Evolutionary conservation across 2,113 vertebrate genomes (phyloP), one percentile per base, ranked within the genome.

Genomic region (Atherinomorus stipes): DNA sequence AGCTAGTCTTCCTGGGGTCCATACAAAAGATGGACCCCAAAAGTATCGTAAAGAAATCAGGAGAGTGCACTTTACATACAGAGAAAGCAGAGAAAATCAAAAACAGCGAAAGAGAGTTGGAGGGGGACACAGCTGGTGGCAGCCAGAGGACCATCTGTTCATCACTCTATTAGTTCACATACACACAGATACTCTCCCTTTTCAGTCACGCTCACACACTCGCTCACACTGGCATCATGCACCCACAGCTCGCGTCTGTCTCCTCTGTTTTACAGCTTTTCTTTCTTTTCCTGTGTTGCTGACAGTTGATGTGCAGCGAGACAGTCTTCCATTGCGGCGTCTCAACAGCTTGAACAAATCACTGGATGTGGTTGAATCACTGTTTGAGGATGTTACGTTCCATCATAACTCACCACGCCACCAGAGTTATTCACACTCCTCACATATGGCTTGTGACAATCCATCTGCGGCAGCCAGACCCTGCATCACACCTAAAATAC

Each of bases 91-190:
- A n/a, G 15, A 40, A 62, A 69, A 50, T 23, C 12, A 28, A 50
- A 59, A 37, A 59, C 71, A 51, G 80, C 22, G 70, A 70, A 54
- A 74, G 78, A 57, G 80, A 57, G 38, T 54, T 4, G 49, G 44
- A 25, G 38, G 53, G 74, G 51, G 76, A 57, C 74, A 60, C 88
- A 91, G 89, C 91, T 92, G 91, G 91, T 91, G 89, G 82, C 85
- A 88, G 85, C 89, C 84, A 92, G 88, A 90, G 85, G 77, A 91
- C 91, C 89, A 92, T 92, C 89, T 92, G 91, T 84, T 91, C 89
- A 78, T 89, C 88, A 89, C 84, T 92, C 85, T 87, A 90, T 90
- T 91, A 92, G 88, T 84, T 82, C 85, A 73, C 81, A 38, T 38
- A 62, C 67, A 59, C 69, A 71, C 45, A 60, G 16, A 31, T 25